Evolutionary conservation across 2,888 invertebrate species (phyloP).

Genomic region (Octodonta nipae): DNA sequence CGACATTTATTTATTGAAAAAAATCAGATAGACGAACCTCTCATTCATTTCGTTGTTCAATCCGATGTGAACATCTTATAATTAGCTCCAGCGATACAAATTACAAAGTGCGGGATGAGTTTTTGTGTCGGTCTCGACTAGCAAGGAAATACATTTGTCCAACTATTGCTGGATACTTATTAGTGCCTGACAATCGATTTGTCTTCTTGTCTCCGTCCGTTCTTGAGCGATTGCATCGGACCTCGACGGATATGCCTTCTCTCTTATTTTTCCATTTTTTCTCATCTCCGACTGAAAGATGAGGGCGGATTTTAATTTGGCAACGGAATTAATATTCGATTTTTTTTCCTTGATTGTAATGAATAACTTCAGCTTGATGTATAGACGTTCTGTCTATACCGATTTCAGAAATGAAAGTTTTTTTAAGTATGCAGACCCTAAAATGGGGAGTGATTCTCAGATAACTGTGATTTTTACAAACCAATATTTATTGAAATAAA

Average conservation of each 20-base stretch:
- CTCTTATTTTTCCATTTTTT: conserved; percentile 14
- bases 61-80: conserved; percentile 28
- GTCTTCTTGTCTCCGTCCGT: conserved; percentile 33
- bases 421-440: too few species aligned
- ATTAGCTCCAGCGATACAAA: conserved; percentile 37
- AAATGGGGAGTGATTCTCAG: too few species aligned
- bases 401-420: too few species aligned
- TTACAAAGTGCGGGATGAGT: conserved; percentile 36
- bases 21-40: conserved; percentile 22
- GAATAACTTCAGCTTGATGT: too few species aligned
- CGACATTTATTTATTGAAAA: conserved; percentile 25
- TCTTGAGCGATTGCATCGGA: too few species aligned
- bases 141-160: conserved; percentile 37
- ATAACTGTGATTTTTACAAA: too few species aligned
- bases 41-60: conserved; percentile 23
- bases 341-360: too few species aligned
- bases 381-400: too few species aligned
- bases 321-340: conserved; percentile 30
- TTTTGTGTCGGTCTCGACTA: conserved; percentile 34
- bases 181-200: conserved; percentile 43
- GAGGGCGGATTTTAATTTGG: conserved; percentile 33
- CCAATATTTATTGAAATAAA: too few species aligned
- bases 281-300: conserved; percentile 14
- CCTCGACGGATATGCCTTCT: too few species aligned
- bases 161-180: conserved; percentile 39